Evolutionary conservation across 1,140 invertebrate genomes (phyloP).

Genomic region (Drosophila lowei): DNA sequence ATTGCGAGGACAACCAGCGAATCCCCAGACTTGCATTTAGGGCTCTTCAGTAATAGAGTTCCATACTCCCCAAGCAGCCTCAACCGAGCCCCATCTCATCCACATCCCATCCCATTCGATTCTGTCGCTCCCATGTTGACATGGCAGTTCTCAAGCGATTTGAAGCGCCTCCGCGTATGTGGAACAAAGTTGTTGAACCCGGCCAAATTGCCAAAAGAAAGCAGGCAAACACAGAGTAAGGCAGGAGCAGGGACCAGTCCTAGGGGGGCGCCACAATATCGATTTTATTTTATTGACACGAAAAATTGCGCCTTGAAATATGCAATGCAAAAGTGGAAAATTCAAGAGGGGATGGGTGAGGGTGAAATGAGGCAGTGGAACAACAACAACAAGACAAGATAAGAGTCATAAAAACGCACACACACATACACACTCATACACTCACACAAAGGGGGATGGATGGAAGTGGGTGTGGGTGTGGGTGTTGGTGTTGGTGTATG

Average conservation of each 20-base stretch:
- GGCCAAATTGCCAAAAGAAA: conserved; percentile 37
- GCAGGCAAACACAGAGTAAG: conserved; percentile 1
- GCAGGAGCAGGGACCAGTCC: background rate
- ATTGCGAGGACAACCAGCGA: conserved; percentile 29
- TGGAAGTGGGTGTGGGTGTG: background rate
- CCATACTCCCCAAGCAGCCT: background rate
- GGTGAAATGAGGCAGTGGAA: conserved; percentile 12
- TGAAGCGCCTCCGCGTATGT: conserved; percentile 39
- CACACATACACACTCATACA: background rate
- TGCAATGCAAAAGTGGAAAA: conserved; percentile 69
- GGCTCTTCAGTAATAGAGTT: conserved; percentile 2
- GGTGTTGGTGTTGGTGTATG: background rate
- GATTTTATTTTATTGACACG: conserved; percentile 77
- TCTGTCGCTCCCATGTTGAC: conserved; percentile 17
- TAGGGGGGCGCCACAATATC: conserved; percentile 31
- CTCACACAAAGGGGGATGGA: background rate
- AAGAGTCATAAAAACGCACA: conserved; percentile 75
- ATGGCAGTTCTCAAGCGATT: conserved; percentile 1
- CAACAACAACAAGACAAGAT: conserved; percentile 57
- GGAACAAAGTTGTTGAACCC: conserved; percentile 67
- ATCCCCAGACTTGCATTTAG: conserved; percentile 40
- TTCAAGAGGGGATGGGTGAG: conserved; percentile 13
- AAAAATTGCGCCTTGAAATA: conserved; percentile 78
- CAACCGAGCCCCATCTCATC: background rate
- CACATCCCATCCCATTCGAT: background rate